These are phyloP conservation scores for Danio kyathit DNA, from an alignment of 2,797 vertebrate genomes.

Conservation along the genomic window DNA sequence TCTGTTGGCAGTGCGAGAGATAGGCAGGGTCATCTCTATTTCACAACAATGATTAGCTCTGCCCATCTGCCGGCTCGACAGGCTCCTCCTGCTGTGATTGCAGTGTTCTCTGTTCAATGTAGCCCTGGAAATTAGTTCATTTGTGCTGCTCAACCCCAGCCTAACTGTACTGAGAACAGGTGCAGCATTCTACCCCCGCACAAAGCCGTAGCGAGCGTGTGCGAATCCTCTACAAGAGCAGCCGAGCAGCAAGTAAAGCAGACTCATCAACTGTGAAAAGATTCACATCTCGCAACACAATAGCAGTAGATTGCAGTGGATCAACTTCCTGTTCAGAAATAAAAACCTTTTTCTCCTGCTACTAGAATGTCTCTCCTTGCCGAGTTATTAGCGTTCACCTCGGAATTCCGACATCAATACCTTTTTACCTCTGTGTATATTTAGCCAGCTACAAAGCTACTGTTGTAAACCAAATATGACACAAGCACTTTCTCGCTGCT, in stretches of 20 bases:
- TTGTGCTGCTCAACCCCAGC: constrained; percentile 77
- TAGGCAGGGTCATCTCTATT: constrained; percentile 86
- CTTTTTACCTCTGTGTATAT: constrained; percentile 35
- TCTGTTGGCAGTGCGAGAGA: constrained; percentile 73
- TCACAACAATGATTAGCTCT: constrained; percentile 86
- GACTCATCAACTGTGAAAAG: constrained; percentile 61
- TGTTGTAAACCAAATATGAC: constrained; percentile 25
- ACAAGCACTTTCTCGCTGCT: not conserved
- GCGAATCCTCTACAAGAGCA: constrained; percentile 31
- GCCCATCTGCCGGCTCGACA: constrained; percentile 80
- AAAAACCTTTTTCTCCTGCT: constrained; percentile 35
- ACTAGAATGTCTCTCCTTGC: constrained; percentile 18
- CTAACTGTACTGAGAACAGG: constrained; percentile 76
- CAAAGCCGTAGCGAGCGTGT: constrained; percentile 52
- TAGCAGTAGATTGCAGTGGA: constrained; percentile 61
- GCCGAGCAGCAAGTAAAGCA: constrained; percentile 57
- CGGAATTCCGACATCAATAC: constrained; percentile 14
- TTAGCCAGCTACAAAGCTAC: constrained; percentile 34
- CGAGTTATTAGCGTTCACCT: constrained; percentile 38
- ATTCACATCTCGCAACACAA: constrained; percentile 59
- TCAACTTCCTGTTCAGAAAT: constrained; percentile 53
- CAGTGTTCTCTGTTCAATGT: constrained; percentile 73
- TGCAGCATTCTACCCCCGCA: constrained; percentile 71
- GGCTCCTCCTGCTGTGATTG: constrained; percentile 81
- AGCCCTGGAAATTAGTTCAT: constrained; percentile 83